Base-by-base conservation (phyloP, 2,113 vertebrate genomes). In the Tetrao urogallus region DNA sequence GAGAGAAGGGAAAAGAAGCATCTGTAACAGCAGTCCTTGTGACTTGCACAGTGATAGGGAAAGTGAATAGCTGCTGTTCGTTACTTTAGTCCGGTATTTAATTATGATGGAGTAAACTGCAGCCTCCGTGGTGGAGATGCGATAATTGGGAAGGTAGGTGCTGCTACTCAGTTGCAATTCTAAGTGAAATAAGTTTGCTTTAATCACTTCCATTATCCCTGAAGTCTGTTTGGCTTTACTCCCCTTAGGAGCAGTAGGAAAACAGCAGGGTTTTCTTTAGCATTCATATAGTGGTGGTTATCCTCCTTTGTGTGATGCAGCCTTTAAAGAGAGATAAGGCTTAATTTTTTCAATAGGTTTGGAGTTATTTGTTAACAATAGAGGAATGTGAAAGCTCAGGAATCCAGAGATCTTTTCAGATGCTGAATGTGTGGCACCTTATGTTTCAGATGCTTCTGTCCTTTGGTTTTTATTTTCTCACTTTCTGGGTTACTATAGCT, bases 181-280 rank as follows among this genome's bases (percentile, higher is more conserved):
- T 52, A 58, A 88, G 72, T 86, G 54, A 80, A 92, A 17, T 66
- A 92, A 90, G 64, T 95, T 90, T 88, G 34, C 50, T 89, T 90
- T 87, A 93, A 74, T 90, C 54, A 47, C 54, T 66, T 76, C 72
- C 21, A 27, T 92, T 92, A 65, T 94, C 81, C 58, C 32, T 75
- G 13, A 89, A 92, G 48, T 79, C 81, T 4, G 2, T 82, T 96
- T 92, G 89, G 45, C 63, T 94, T 90, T 76, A 54, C 54, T 79
- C 58, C 19, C 48, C 20, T 73, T 70, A 61, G 74, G 71, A 92
- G 66, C 66, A 56, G 71, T 75, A 76, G 71, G 67, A 76, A 84
- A 94, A 2, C 84, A 89, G 54, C 81, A 75, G 67, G 78, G 36
- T 79, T 94, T 94, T 93, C 91, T 92, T 91, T 79, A 76, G 34